phyloP scores from a whole-genome alignment of 2,888 invertebrate genomes.

The Eilema depressum region DNA sequence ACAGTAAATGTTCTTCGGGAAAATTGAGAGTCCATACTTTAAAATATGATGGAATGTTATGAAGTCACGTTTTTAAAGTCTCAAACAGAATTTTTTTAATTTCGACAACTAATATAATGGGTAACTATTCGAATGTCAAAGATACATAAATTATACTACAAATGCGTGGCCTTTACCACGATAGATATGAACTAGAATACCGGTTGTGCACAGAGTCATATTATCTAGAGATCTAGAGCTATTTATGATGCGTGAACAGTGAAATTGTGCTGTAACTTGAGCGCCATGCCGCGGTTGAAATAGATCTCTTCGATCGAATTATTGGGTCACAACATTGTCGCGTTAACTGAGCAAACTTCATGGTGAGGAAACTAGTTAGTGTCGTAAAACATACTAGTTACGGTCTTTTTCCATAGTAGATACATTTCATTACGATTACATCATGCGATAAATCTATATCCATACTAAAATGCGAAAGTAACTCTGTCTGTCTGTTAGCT shows the following conservation, averaged over 20 bases:
- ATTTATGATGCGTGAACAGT: slow-evolving; percentile 27
- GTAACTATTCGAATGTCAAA: slow-evolving; percentile 21
- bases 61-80: no score
- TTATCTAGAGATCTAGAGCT: slow-evolving; percentile 14
- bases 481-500: no score
- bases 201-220: slow-evolving; percentile 25
- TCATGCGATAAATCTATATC: not conserved
- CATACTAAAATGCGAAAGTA: no score
- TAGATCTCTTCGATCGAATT: slow-evolving; percentile 28
- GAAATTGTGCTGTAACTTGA: slow-evolving; percentile 33
- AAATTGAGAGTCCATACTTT: not conserved
- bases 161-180: slow-evolving; percentile 22
- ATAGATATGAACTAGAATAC: slow-evolving; percentile 26
- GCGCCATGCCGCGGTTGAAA: slow-evolving; percentile 32
- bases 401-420: not conserved
- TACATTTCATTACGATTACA: slow-evolving; percentile 6
- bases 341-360: slow-evolving; percentile 4
- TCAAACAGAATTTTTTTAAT: not conserved
- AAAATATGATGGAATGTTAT: no score
- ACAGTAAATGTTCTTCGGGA: not conserved
- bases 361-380: not conserved
- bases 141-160: not conserved
- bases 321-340: slow-evolving; percentile 36
- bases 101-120: not conserved
- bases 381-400: not conserved